A percentile compares a stretch with the other conserved stretches of the same genome.
Evolutionary conservation across 2,888 invertebrate species (phyloP).

Genomic region (Caradrina clavipalpis): DNA sequence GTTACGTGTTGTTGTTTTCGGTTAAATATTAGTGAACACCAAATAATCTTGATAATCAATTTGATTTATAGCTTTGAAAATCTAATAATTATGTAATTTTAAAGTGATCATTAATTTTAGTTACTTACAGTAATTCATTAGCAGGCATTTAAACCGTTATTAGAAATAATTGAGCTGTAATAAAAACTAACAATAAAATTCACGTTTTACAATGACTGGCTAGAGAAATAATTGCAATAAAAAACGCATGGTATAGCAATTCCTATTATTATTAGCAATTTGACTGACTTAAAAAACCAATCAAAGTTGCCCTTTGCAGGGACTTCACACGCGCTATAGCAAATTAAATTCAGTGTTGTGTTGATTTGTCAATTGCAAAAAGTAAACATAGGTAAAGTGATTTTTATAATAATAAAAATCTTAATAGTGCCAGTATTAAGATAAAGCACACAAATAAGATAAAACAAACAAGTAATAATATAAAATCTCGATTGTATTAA

Average conservation of each 20-base stretch:
- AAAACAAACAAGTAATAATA: conserved; percentile 8
- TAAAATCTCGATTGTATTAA: conserved; percentile 12
- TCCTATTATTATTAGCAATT: conserved; percentile 35
- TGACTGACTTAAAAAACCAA: conserved; percentile 40
- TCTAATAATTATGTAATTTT: conserved; percentile 24
- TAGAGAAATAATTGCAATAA: conserved; percentile 44
- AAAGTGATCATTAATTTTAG: conserved; percentile 23
- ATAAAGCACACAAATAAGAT: not conserved
- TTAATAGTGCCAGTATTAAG: not conserved
- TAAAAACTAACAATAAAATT: conserved; percentile 47
- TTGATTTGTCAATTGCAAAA: too few species aligned
- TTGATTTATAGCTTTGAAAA: conserved; percentile 30
- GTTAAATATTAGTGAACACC: conserved; percentile 16
- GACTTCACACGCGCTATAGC: not conserved
- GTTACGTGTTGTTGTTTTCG: conserved; percentile 19
- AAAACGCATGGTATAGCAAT: conserved; percentile 41
- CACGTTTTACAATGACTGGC: conserved; percentile 39
- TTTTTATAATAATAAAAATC: not conserved
- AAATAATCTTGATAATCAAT: conserved; percentile 25
- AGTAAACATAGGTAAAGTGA: conserved; percentile 3
- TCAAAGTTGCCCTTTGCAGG: not conserved
- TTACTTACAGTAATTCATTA: conserved; percentile 28
- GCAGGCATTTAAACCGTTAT: conserved; percentile 25
- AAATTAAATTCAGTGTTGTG: conserved; percentile 22
- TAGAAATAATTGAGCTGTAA: conserved; percentile 49